A percentile compares a stretch with the other conserved stretches of the same genome.
Evolutionary conservation across 1,140 invertebrate genomes (phyloP).

Genomic region (Euwallacea similis): DNA sequence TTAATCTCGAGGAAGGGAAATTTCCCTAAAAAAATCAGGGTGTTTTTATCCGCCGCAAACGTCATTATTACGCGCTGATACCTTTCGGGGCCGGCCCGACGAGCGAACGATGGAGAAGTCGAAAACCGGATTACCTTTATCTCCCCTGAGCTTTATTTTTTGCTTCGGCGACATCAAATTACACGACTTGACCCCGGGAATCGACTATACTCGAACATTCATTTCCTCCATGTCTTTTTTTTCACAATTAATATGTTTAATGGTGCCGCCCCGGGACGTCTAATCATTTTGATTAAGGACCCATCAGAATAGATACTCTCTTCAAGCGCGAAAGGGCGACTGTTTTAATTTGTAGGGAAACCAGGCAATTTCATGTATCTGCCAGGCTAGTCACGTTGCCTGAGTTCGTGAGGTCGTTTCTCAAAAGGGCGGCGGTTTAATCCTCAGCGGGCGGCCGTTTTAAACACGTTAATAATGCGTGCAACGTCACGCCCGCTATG

Average conservation of each 20-base stretch:
- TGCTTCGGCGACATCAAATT: conserved; percentile 9
- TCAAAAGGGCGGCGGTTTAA: background rate
- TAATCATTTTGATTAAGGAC: too few species aligned
- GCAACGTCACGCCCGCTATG: too few species aligned
- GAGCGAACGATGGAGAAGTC: background rate
- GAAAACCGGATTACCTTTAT: conserved; percentile 14
- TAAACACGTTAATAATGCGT: background rate
- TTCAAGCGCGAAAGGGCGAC: background rate
- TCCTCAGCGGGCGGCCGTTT: background rate
- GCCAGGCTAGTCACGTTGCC: background rate
- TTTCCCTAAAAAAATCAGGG: background rate
- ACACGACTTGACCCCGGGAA: background rate
- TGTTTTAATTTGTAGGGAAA: background rate
- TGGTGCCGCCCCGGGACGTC: too few species aligned
- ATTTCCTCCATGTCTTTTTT: background rate
- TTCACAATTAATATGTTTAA: background rate
- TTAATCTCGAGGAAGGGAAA: background rate
- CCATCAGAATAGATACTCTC: too few species aligned
- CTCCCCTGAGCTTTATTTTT: conserved; percentile 1
- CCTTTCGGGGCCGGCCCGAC: background rate
- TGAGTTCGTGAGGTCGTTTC: background rate
- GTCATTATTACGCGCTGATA: conserved; percentile 12
- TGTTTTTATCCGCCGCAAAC: background rate
- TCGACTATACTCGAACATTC: background rate
- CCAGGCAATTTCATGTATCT: background rate